Base-by-base conservation (phyloP, 2,888 invertebrate genomes). In the Diaphora mendica region DNA sequence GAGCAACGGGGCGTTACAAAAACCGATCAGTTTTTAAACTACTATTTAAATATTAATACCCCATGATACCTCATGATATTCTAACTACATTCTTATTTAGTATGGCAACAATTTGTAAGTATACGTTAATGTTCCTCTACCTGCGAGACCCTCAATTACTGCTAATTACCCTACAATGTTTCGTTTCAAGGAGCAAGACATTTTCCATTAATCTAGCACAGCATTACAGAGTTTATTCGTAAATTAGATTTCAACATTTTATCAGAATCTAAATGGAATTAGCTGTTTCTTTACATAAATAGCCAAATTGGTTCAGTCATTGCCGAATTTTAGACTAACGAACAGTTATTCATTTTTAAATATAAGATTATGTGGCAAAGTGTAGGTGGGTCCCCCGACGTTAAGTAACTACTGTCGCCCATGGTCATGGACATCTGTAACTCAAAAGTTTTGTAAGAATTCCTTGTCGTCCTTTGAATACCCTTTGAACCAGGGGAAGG, bases 181-280 rank as follows among this genome's bases (percentile, higher is more conserved):
- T 76, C 76, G 74, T 79, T 83, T 84, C 75, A 77, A 74, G 75
- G 78, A 79, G 68, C 75, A 72, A 75, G 79, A 81, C 74, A 75
- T 74, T 81, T 69, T 67, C 68, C 72, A 77, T 79, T 82, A 79
- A 77, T 75, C 76, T 76, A 42, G 74, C 68, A 71, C 71, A 76
- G 71, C 79, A 84, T 80, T 80, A 78, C 68, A 55, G 67, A 71
- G 76, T 75, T 71, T 76, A 75, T 79, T 76, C 77, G 79, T 74
- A 80, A 84, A 84, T 84, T 79, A 77, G 75, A 80, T 84, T 80
- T 70, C 51, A 77, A 79, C 79, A 78, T 76, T 74, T 67, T 76
- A 80, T 76, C 73, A 72, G 70, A 71, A 74, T 62, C 65, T 73
- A 75, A 76, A 79, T 75, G 74, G 76, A 81, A 76, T 76, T 73